Evolutionary conservation across 2,113 vertebrate genomes (phyloP), one percentile per base, ranked within the genome.

Genomic region (Mesocricetus auratus): DNA sequence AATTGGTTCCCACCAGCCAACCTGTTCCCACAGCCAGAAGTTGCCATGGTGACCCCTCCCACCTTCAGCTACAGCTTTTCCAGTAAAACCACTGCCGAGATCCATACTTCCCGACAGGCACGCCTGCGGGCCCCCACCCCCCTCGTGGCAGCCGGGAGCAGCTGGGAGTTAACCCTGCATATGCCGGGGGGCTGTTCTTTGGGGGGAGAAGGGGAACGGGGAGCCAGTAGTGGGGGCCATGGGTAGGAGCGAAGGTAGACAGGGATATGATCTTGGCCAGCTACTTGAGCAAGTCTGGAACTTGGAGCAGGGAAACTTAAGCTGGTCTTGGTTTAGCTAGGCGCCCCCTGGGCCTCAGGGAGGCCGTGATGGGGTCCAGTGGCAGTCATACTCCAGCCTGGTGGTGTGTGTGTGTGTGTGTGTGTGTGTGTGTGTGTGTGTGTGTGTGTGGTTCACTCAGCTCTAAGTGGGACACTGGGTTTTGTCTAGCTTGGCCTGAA

Each of bases 51-150:
- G 97, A 98, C 97, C 98, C 98, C 98, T 97, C 98, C 98, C 97
- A 97, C 98, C 97, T 96, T 94, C 98, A 95, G 97, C 98, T 97
- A 96, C 98, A 97, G 98, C 98, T 98, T 98, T 98, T 98, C 98
- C 98, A 98, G 98, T 98, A 98, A 98, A 98, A 98, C 98, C 98
- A 97, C 98, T 96, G 98, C 97, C 98, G 98, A 98, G 98, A 98
- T 98, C 98, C 98, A 96, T 96, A 98, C 97, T 98, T 98, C 98
- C 98, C 98, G 98, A 98, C 98, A 98, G 98, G 93, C 97, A 98
- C 98, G 97, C 98, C 98, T 98, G 97, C 82, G 95, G 95, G 95
- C 91, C 97, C 97, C 97, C 97, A 94, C 93, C 97, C 97, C 97
- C 97, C 86, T 77, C 8, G 82, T 88, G 50, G 86, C 90, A 53